Evolutionary conservation across 2,797 vertebrate species (phyloP).

Genomic region (Karalla daura): DNA sequence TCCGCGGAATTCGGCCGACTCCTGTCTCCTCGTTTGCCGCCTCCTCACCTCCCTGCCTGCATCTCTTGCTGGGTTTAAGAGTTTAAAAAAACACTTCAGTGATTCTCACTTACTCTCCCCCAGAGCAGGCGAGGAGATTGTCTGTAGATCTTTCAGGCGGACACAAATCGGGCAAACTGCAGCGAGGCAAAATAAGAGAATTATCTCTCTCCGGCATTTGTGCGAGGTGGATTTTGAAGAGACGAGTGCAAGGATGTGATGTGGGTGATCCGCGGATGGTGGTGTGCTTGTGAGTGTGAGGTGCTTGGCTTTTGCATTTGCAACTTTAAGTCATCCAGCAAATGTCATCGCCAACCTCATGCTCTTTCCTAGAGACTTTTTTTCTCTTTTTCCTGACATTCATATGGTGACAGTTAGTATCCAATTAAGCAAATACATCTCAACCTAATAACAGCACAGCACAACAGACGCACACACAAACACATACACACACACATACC

Average conservation of each 20-base stretch:
- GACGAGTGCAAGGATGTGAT: slow-evolving; percentile 1
- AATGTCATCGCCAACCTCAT: neutral
- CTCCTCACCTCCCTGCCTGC: slow-evolving; percentile 27
- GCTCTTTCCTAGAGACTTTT: neutral
- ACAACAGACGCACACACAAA: too few species aligned
- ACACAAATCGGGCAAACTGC: slow-evolving; percentile 42
- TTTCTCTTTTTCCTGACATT: neutral
- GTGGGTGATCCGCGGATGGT: slow-evolving; percentile 13
- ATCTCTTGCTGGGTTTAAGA: slow-evolving; percentile 37
- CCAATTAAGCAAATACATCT: neutral
- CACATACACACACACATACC: too few species aligned
- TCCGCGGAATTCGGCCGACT: neutral
- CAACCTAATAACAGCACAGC: too few species aligned
- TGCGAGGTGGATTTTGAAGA: slow-evolving; percentile 13
- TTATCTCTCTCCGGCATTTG: slow-evolving; percentile 46
- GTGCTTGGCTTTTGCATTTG: neutral
- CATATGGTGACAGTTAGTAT: neutral
- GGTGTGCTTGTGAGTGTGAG: slow-evolving; percentile 22
- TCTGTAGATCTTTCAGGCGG: slow-evolving; percentile 38
- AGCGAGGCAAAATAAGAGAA: slow-evolving; percentile 48
- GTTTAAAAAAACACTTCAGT: slow-evolving; percentile 40
- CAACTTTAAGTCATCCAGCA: slow-evolving; percentile 9
- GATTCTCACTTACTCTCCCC: slow-evolving; percentile 37
- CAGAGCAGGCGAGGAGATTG: slow-evolving; percentile 33
- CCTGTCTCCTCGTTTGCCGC: neutral